These are phyloP conservation scores for Microtus richardsoni DNA, from an alignment of 2,113 vertebrate genomes.

Conservation along the genomic window DNA sequence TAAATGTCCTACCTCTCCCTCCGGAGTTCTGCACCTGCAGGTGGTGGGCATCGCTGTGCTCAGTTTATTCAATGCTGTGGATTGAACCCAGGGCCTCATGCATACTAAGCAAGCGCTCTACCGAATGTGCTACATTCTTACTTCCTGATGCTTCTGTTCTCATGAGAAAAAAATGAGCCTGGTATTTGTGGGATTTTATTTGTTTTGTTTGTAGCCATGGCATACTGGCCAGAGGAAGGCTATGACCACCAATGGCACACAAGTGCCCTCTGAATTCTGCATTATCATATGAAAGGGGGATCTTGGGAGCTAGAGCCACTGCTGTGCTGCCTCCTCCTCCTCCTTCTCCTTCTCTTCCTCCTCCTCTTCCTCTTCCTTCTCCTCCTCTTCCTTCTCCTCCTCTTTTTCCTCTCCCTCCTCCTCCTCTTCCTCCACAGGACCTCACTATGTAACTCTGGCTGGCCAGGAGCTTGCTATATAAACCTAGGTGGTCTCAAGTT, in stretches of 20 bases:
- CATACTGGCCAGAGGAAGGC: not conserved
- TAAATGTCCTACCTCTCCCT: not conserved
- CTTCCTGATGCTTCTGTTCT: constrained; percentile 17
- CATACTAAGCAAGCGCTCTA: no score
- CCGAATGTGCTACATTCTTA: no score
- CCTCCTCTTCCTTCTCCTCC: no score
- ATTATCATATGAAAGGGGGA: not conserved
- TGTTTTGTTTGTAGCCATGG: not conserved
- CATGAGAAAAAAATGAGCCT: not conserved
- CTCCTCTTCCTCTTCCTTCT: no score
- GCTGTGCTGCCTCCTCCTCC: not conserved
- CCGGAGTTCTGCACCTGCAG: not conserved
- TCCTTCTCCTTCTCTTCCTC: no score
- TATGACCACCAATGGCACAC: not conserved
- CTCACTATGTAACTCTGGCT: not conserved
- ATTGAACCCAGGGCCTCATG: not conserved
- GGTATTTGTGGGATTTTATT: not conserved
- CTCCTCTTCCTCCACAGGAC: not conserved
- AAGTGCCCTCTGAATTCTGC: not conserved
- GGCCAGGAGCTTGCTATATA: not conserved
- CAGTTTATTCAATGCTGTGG: not conserved
- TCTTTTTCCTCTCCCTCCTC: no score
- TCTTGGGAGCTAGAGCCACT: not conserved
- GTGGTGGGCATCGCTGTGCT: not conserved
- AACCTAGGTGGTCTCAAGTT: not conserved